Percentiles rank a stretch among this genome's conserved stretches.
Conservation (phyloP, 2,797 vertebrate species). For the Phoxinus dragarum region DNA sequence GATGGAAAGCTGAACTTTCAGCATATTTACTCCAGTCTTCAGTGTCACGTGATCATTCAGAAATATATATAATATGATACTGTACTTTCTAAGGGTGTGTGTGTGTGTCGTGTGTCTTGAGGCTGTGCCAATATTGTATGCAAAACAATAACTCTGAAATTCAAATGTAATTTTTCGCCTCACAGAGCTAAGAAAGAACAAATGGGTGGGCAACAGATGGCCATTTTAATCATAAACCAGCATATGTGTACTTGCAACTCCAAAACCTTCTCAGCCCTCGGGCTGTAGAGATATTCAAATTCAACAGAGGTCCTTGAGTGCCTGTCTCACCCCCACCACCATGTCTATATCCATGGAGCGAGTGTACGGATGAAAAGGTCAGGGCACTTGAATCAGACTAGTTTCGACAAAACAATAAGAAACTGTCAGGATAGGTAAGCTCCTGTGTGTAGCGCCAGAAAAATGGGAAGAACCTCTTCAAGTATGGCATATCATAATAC, state of each 20-base stretch:
- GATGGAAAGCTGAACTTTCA: not conserved
- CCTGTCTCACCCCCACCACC: constrained; percentile 20
- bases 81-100: not conserved
- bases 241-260: not conserved
- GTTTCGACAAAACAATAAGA: constrained; percentile 46
- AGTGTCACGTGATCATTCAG: not conserved
- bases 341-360: constrained; percentile 1
- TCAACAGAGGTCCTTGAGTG: constrained; percentile 20
- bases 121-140: not conserved
- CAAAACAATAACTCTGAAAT: constrained; percentile 10
- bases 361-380: constrained; percentile 54
- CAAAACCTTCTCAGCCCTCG: not conserved
- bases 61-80: not conserved
- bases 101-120: not conserved
- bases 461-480: not conserved
- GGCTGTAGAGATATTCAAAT: constrained; percentile 24
- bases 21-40: not conserved
- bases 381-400: constrained; percentile 36
- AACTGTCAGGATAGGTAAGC: constrained; percentile 43
- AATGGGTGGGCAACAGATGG: not conserved
- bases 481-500: not conserved
- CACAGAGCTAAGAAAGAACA: constrained; percentile 8
- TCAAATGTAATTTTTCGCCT: constrained; percentile 21
- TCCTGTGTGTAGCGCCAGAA: not conserved
- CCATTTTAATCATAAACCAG: constrained; percentile 1